phyloP scores from a whole-genome alignment of 2,888 invertebrate genomes.

The Cyclophora punctaria region DNA sequence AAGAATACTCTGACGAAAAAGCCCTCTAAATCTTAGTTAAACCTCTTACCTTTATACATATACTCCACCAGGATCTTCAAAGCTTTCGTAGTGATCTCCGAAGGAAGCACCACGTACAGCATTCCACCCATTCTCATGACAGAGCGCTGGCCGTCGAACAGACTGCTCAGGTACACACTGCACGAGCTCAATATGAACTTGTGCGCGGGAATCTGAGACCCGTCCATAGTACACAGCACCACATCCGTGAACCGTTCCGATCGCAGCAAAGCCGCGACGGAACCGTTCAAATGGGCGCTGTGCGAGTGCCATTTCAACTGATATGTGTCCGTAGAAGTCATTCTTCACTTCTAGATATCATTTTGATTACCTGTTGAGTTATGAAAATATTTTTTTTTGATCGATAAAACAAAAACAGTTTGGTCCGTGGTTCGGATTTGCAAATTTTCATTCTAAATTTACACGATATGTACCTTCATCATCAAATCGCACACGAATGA shows the following conservation, averaged over 20 bases:
- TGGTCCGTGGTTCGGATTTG: no score
- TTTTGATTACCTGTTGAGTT: slow-evolving; percentile 16
- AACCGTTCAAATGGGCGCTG: slow-evolving; percentile 86
- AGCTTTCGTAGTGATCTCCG: slow-evolving; percentile 86
- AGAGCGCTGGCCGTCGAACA: slow-evolving; percentile 67
- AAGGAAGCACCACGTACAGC: slow-evolving; percentile 83
- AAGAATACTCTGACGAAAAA: no score
- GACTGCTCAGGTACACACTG: slow-evolving; percentile 71
- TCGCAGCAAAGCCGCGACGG: slow-evolving; percentile 84
- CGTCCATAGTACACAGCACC: slow-evolving; percentile 84
- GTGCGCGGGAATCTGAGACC: slow-evolving; percentile 88
- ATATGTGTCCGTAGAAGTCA: slow-evolving; percentile 83
- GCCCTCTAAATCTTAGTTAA: no score
- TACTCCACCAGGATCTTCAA: slow-evolving; percentile 88
- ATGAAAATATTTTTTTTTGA: no score
- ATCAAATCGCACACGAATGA: no score
- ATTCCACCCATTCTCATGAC: slow-evolving; percentile 68
- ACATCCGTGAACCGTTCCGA: slow-evolving; percentile 90
- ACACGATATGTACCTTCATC: no score
- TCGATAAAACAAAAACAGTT: no score
- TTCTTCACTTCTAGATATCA: slow-evolving; percentile 25
- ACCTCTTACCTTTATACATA: slow-evolving; percentile 81
- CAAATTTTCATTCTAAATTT: no score
- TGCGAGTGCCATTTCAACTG: slow-evolving; percentile 93
- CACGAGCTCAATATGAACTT: slow-evolving; percentile 89